Percentiles rank a stretch among this genome's conserved stretches.
phyloP scores from a whole-genome alignment of 2,888 invertebrate species.

The Agrotis exclamationis region DNA sequence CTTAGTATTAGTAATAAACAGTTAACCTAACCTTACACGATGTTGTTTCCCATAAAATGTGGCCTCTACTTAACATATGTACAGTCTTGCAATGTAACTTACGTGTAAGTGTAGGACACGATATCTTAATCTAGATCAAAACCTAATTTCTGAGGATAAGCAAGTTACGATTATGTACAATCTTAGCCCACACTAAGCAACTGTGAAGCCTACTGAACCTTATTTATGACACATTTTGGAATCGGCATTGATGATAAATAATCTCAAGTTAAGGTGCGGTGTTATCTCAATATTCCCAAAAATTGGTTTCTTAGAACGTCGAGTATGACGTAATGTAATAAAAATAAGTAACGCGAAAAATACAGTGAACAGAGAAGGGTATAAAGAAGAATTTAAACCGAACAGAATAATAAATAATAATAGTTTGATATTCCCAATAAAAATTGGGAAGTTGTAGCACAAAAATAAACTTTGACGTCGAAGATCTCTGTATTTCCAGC shows the following conservation, averaged over 20 bases:
- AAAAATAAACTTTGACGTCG: too few species aligned
- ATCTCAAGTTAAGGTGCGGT: not conserved
- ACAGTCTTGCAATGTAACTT: conserved; percentile 5
- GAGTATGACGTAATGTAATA: too few species aligned
- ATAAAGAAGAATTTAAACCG: too few species aligned
- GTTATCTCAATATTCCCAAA: too few species aligned
- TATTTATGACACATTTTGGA: not conserved
- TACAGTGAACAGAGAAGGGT: too few species aligned
- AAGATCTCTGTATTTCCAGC: too few species aligned
- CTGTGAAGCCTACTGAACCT: not conserved
- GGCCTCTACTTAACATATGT: conserved; percentile 54
- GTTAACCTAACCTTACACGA: conserved; percentile 58
- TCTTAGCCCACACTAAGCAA: not conserved
- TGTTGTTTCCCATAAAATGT: conserved; percentile 47
- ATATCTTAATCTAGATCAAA: conserved; percentile 42
- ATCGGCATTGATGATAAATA: not conserved
- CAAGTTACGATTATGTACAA: not conserved
- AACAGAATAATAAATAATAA: too few species aligned
- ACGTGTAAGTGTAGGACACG: conserved; percentile 1
- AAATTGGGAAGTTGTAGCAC: too few species aligned
- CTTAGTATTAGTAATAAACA: conserved; percentile 54
- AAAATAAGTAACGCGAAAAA: too few species aligned
- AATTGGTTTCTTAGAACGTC: too few species aligned
- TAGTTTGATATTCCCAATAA: too few species aligned
- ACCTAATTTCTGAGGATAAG: conserved; percentile 18